phyloP scores from a whole-genome alignment of 2,797 vertebrate genomes.

The Myioborus melanocephalus region DNA sequence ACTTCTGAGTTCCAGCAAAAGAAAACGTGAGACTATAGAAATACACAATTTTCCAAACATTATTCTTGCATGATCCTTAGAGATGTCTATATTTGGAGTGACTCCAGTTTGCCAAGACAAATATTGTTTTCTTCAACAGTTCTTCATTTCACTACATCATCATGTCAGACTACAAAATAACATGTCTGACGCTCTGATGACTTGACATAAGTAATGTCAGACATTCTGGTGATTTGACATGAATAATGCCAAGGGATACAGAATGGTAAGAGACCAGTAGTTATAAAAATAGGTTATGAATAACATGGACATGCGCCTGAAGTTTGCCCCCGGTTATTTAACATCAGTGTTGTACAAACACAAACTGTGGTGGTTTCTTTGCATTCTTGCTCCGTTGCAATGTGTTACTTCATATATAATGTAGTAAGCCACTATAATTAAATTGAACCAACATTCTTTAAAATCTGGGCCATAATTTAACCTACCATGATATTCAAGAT shows the following conservation, averaged over 20 bases:
- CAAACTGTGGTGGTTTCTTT: not conserved
- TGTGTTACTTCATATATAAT: not conserved
- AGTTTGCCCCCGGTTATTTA: not conserved
- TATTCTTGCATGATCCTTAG: constrained; percentile 15
- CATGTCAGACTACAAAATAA: not conserved
- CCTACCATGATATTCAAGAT: not conserved
- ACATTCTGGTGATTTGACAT: not conserved
- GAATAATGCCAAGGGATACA: not conserved
- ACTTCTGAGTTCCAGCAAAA: not conserved
- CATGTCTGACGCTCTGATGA: not conserved
- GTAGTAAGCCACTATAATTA: not conserved
- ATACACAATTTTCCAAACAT: not conserved
- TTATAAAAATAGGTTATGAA: not conserved
- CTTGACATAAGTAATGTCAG: not conserved
- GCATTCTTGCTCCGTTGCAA: not conserved
- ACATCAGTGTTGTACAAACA: not conserved
- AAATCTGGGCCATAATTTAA: not conserved
- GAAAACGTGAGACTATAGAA: not conserved
- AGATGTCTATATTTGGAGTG: not conserved
- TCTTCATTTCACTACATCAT: not conserved
- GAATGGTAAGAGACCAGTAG: not conserved
- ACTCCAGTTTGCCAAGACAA: not conserved
- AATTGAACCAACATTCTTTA: not conserved
- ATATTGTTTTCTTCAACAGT: not conserved
- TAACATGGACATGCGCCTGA: not conserved